Conservation (phyloP, 2,888 invertebrate genomes). For the Autographa pulchrina region DNA sequence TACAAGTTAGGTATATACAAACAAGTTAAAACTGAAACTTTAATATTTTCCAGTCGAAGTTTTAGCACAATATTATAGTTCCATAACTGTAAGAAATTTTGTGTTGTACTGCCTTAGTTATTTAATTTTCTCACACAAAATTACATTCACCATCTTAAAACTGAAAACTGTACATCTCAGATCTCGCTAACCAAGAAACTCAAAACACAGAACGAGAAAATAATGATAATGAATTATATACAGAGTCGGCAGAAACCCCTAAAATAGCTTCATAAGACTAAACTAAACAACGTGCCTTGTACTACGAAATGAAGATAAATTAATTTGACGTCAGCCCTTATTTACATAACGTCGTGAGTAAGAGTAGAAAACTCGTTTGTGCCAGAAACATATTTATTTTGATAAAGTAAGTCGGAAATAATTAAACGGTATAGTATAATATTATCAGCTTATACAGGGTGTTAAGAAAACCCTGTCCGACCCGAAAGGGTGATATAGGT, state of each 20-base stretch:
- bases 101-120: too few species aligned
- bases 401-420: constrained; percentile 7
- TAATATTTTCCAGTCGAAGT: too few species aligned
- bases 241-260: constrained; percentile 37
- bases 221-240: constrained; percentile 58
- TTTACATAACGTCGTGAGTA: constrained; percentile 59
- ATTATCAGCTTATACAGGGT: neutral
- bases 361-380: constrained; percentile 35
- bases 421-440: neutral
- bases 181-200: neutral
- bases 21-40: too few species aligned
- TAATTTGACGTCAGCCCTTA: constrained; percentile 62
- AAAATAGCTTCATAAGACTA: constrained; percentile 61
- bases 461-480: too few species aligned
- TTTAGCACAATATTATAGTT: too few species aligned
- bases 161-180: neutral
- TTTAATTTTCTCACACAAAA: neutral
- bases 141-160: neutral
- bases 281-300: constrained; percentile 61
- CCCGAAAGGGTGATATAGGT: too few species aligned
- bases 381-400: constrained; percentile 41
- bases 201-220: constrained; percentile 35
- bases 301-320: constrained; percentile 62
- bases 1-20: too few species aligned
- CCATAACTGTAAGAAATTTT: too few species aligned